Conservation (phyloP, 1,140 invertebrate species). For the Drosophila ambigua region DNA sequence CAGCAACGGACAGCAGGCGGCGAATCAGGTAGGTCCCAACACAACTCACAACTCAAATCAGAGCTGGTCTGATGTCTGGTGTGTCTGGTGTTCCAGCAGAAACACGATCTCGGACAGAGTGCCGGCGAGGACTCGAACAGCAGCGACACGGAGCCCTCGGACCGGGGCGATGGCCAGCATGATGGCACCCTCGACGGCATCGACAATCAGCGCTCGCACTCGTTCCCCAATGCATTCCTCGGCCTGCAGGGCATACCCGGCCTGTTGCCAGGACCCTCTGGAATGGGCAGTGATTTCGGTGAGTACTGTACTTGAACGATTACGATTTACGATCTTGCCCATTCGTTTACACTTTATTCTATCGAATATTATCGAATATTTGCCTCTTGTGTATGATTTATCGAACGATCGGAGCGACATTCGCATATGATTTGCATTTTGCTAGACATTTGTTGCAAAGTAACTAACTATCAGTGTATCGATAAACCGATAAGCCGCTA, state of each 20-base stretch:
- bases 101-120: slow-evolving; percentile 86
- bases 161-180: slow-evolving; percentile 85
- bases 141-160: slow-evolving; percentile 88
- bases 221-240: slow-evolving; percentile 89
- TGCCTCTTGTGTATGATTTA: slow-evolving; percentile 78
- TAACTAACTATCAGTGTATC: slow-evolving; percentile 67
- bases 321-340: slow-evolving; percentile 29
- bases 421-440: slow-evolving; percentile 75
- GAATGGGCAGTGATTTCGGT: slow-evolving; percentile 93
- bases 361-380: slow-evolving; percentile 50
- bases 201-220: slow-evolving; percentile 87
- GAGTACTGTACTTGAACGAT: slow-evolving; percentile 86
- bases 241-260: slow-evolving; percentile 90
- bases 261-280: slow-evolving; percentile 92
- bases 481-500: slow-evolving; percentile 62
- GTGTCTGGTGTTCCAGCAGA: slow-evolving; percentile 23
- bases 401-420: slow-evolving; percentile 43
- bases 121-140: slow-evolving; percentile 91
- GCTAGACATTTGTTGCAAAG: slow-evolving; percentile 41
- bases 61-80: too few species aligned
- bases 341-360: slow-evolving; percentile 53
- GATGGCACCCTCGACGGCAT: slow-evolving; percentile 76
- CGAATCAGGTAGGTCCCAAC: slow-evolving; percentile 53
- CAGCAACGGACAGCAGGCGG: slow-evolving; percentile 71
- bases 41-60: too few species aligned